Conservation (phyloP, 2,797 vertebrate species). For the Rhinoraja longicauda region DNA sequence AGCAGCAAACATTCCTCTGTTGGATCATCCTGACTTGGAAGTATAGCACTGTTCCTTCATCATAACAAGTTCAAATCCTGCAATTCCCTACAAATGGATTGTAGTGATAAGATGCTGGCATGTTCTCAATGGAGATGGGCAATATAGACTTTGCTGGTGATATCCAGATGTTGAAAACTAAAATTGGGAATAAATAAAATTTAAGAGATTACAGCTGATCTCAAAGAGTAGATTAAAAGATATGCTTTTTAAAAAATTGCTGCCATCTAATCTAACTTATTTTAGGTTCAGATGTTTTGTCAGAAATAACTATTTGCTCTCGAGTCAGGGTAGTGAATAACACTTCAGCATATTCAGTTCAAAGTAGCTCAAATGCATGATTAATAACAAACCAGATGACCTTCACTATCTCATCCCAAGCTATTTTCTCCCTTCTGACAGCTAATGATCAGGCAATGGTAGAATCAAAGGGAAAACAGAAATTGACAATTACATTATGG, state of each 20-base stretch:
- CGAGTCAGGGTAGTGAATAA: neutral
- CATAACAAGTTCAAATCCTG: too few relatives aligned
- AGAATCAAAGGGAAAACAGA: neutral
- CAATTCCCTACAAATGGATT: too few relatives aligned
- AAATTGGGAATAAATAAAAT: too few relatives aligned
- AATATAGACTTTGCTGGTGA: too few relatives aligned
- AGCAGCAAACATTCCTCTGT: too few relatives aligned
- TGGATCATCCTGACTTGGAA: too few relatives aligned
- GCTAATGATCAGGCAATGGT: neutral
- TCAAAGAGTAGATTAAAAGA: constrained; percentile 47
- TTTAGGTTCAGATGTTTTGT: constrained; percentile 40
- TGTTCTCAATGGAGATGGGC: too few relatives aligned
- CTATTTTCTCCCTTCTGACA: neutral
- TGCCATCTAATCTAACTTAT: constrained; percentile 43
- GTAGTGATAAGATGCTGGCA: too few relatives aligned
- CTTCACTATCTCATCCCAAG: neutral
- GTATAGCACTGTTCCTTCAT: too few relatives aligned
- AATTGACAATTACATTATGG: neutral
- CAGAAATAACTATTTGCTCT: neutral
- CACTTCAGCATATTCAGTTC: neutral
- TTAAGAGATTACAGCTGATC: constrained; percentile 42
- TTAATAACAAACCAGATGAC: neutral
- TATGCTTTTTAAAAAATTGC: constrained; percentile 50
- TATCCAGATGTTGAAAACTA: too few relatives aligned
- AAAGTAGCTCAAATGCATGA: neutral